phyloP scores from a whole-genome alignment of 2,113 vertebrate species.

The Excalfactoria chinensis region DNA sequence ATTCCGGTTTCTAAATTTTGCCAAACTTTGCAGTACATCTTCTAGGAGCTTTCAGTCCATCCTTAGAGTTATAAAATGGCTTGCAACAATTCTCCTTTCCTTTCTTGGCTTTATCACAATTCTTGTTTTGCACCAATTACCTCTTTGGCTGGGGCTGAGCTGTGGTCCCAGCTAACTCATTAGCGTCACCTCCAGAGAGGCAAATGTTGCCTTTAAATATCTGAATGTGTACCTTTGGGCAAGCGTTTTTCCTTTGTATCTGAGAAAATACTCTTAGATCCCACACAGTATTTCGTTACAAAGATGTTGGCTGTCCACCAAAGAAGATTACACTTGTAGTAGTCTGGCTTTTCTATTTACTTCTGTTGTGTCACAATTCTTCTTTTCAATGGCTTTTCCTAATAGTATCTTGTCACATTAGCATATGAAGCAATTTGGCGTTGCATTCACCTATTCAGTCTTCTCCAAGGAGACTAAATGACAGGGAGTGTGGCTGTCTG shows the following conservation, averaged over 20 bases:
- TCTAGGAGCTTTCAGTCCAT: background rate
- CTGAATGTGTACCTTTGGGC: background rate
- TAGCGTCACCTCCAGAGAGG: background rate
- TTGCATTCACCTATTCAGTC: background rate
- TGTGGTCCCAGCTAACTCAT: background rate
- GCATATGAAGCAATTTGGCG: background rate
- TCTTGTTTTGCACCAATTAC: slow-evolving; percentile 20
- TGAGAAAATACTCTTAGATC: background rate
- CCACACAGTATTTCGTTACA: background rate
- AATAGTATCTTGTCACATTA: background rate
- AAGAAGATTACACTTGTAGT: background rate
- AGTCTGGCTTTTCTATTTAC: background rate
- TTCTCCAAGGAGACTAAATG: rapidly evolving
- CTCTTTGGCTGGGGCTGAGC: background rate
- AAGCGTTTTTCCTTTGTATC: background rate
- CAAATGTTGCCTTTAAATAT: background rate
- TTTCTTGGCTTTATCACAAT: slow-evolving; percentile 12
- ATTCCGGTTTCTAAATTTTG: background rate
- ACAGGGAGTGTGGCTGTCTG: rapidly evolving
- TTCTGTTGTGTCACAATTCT: background rate
- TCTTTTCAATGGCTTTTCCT: background rate
- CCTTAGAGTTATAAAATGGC: background rate
- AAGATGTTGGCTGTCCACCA: background rate
- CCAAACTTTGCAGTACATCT: background rate
- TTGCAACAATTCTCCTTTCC: background rate